Conservation (phyloP, 2,888 invertebrate species). For the Tribolium freemani region DNA sequence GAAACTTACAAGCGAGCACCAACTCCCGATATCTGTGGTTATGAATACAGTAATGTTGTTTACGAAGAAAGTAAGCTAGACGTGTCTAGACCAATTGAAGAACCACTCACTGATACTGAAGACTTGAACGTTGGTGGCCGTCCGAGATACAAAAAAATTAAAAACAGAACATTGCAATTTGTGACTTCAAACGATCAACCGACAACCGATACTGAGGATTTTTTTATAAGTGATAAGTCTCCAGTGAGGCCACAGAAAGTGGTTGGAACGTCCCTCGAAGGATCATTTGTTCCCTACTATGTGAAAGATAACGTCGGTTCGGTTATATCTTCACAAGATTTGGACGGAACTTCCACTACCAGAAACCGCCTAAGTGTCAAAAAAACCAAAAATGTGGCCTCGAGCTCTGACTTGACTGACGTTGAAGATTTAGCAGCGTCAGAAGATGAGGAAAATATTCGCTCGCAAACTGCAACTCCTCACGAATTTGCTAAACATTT, state of each 20-base stretch:
- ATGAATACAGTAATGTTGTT: constrained; percentile 19
- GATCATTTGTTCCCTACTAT: background rate
- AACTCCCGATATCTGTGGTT: constrained; percentile 54
- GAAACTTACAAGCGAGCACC: constrained; percentile 37
- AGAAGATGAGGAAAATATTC: constrained; percentile 66
- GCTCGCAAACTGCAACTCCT: constrained; percentile 62
- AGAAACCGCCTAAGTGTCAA: constrained; percentile 2
- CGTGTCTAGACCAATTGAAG: background rate
- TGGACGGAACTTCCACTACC: background rate
- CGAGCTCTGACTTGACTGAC: constrained; percentile 56
- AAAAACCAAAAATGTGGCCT: background rate
- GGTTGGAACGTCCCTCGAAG: background rate
- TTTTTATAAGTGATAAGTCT: constrained; percentile 10
- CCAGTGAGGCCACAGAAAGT: constrained; percentile 1
- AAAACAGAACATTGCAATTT: constrained; percentile 5
- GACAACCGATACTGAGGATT: constrained; percentile 16
- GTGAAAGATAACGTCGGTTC: background rate
- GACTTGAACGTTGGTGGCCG: constrained; percentile 57
- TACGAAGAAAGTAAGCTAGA: constrained; percentile 8
- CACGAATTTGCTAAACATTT: constrained; percentile 66
- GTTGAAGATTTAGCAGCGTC: constrained; percentile 66
- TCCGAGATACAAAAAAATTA: constrained; percentile 14
- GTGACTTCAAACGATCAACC: background rate
- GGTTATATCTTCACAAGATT: constrained; percentile 6
- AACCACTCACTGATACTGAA: constrained; percentile 61